Conservation (phyloP, 2,797 vertebrate species). For the Pogoniulus pusillus region DNA sequence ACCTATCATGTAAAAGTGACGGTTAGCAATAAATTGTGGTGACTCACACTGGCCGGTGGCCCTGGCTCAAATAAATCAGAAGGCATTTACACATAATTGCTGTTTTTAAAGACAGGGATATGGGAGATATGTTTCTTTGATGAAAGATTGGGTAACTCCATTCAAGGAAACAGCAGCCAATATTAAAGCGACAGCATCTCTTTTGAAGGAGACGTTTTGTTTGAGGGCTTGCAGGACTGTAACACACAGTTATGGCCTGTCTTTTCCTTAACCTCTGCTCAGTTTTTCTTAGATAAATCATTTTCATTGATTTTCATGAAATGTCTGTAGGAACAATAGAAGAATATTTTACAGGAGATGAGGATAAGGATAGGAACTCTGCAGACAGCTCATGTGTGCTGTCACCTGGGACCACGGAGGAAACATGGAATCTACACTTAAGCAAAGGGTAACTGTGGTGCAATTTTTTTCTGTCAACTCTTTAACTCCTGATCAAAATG, state of each 20-base stretch:
- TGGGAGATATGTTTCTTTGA: constrained; percentile 82
- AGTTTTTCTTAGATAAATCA: neutral
- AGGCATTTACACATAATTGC: constrained; percentile 90
- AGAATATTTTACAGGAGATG: neutral
- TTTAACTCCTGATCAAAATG: neutral
- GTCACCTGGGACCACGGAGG: neutral
- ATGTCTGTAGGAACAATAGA: constrained; percentile 25
- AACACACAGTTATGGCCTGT: neutral
- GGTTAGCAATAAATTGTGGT: constrained; percentile 94
- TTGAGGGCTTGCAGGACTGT: neutral
- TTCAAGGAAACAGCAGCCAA: constrained; percentile 73
- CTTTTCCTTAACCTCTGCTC: neutral
- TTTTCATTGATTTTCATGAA: constrained; percentile 51
- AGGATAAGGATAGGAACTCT: neutral
- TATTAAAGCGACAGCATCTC: constrained; percentile 39
- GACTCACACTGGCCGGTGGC: constrained; percentile 87
- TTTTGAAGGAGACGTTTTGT: constrained; percentile 47
- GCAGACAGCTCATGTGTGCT: neutral
- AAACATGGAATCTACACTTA: neutral
- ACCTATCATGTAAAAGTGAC: constrained; percentile 99
- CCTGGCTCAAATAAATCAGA: constrained; percentile 91
- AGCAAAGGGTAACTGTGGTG: neutral
- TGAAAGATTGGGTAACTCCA: constrained; percentile 80
- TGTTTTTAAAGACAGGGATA: constrained; percentile 85
- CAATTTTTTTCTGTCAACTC: neutral